Conservation (phyloP, 2,888 invertebrate species). For the Muscina levida region DNA sequence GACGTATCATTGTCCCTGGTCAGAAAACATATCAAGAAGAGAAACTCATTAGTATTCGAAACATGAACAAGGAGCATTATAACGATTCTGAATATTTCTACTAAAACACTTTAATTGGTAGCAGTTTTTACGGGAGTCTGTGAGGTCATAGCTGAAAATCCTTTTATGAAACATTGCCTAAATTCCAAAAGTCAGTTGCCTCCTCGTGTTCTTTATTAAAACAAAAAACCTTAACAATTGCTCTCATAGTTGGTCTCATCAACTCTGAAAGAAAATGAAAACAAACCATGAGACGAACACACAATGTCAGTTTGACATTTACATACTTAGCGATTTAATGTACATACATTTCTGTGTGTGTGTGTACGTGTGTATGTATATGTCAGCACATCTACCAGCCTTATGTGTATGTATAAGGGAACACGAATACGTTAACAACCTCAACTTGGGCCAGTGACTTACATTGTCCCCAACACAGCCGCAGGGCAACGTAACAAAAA, state of each 20-base stretch:
- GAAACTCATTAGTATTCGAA: too few species aligned
- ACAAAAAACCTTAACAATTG: background rate
- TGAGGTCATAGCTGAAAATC: too few species aligned
- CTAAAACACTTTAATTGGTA: too few species aligned
- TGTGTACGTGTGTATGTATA: too few species aligned
- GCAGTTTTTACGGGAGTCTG: too few species aligned
- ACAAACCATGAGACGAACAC: conserved; percentile 17
- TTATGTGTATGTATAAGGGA: too few species aligned
- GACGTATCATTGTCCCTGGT: too few species aligned
- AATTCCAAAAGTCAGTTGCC: background rate
- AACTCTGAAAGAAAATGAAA: conserved; percentile 6
- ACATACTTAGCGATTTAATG: background rate
- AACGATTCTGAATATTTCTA: too few species aligned
- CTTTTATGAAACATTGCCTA: background rate
- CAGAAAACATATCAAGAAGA: too few species aligned
- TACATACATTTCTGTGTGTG: conserved; percentile 18
- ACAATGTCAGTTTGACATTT: conserved; percentile 61
- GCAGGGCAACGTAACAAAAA: conserved; percentile 26
- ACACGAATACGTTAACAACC: conserved; percentile 59
- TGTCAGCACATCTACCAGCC: too few species aligned
- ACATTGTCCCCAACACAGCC: background rate
- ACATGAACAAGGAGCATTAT: too few species aligned
- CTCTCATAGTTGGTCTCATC: background rate
- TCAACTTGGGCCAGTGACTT: conserved; percentile 65
- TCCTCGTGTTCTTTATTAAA: background rate